Evolutionary conservation across 1,140 invertebrate species (phyloP).

Genomic region (Hydropsyche tenuis): DNA sequence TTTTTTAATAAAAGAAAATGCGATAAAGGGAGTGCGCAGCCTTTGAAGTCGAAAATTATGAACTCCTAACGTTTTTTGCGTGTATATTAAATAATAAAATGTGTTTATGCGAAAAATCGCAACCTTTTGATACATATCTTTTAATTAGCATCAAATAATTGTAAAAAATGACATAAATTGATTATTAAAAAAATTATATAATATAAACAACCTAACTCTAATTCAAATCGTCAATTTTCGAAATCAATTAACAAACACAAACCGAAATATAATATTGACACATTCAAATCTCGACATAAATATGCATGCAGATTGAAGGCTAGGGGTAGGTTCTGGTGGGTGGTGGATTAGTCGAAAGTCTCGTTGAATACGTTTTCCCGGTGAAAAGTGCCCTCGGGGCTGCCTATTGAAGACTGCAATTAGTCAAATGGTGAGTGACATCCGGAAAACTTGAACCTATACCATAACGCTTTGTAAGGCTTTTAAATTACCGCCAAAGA

Average conservation of each 20-base stretch:
- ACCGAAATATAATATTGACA: no score
- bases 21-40: neutral
- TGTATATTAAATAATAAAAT: neutral
- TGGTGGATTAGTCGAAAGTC: neutral
- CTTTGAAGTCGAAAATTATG: conserved; percentile 8
- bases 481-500: conserved; percentile 10
- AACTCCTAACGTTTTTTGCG: neutral
- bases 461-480: conserved; percentile 26
- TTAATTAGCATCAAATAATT: no score
- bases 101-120: conserved; percentile 1
- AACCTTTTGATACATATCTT: no score
- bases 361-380: neutral
- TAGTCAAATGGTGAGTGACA: conserved; percentile 48
- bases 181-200: no score
- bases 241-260: no score
- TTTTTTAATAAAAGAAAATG: conserved; percentile 15
- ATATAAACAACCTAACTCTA: no score
- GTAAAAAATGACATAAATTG: no score
- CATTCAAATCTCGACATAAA: no score
- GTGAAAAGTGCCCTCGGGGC: neutral
- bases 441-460: conserved; percentile 36
- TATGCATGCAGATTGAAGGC: no score
- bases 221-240: no score
- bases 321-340: neutral
- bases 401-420: conserved; percentile 38